A percentile compares a stretch with the other conserved stretches of the same genome.
These are phyloP conservation scores for Mastomys coucha DNA, from an alignment of 2,113 vertebrate genomes.

Conservation along the genomic window DNA sequence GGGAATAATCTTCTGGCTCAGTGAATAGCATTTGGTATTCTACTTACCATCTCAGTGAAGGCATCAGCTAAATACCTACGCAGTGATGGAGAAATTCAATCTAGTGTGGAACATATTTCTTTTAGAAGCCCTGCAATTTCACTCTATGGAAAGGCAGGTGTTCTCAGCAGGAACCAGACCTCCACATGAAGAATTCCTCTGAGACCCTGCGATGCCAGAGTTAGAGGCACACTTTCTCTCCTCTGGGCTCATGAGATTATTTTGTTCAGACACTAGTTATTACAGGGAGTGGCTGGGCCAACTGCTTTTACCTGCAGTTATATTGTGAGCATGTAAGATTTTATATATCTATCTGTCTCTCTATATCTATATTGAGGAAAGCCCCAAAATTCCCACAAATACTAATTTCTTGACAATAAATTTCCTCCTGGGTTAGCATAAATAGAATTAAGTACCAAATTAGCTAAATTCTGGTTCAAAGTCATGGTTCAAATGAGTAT, in stretches of 20 bases:
- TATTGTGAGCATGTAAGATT: not conserved
- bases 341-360: not conserved
- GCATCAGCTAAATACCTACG: not conserved
- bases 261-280: slow-evolving; percentile 55
- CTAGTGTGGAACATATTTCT: not conserved
- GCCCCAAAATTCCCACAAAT: slow-evolving; percentile 7
- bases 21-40: slow-evolving; percentile 17
- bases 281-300: not conserved
- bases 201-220: not conserved
- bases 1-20: not conserved
- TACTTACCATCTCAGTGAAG: not conserved
- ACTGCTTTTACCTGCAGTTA: slow-evolving; percentile 40
- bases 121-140: not conserved
- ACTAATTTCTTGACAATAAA: slow-evolving; percentile 43
- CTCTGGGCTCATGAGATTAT: not conserved
- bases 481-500: slow-evolving; percentile 48
- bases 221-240: not conserved
- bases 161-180: not conserved
- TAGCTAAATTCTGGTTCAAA: slow-evolving; percentile 65
- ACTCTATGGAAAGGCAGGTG: not conserved
- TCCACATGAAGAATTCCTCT: not conserved
- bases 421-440: not conserved
- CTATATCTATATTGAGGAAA: not conserved
- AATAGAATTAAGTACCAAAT: slow-evolving; percentile 47
- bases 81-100: slow-evolving; percentile 38